A percentile compares a stretch with the other conserved stretches of the same genome.
These are phyloP conservation scores for Brachionus rubens DNA, from an alignment of 1,140 invertebrate genomes.

Conservation along the genomic window DNA sequence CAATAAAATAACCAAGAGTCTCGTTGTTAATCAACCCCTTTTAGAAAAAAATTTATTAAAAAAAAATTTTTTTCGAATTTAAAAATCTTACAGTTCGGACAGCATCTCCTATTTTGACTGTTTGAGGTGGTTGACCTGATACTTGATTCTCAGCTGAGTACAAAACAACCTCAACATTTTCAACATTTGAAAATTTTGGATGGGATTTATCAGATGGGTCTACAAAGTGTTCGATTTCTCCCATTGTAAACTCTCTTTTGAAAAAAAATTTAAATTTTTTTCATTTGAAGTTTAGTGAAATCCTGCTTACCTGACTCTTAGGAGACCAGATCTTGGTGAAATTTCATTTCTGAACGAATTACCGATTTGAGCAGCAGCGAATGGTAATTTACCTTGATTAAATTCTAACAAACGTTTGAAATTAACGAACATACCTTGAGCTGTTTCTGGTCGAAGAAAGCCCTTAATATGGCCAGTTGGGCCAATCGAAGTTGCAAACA, in stretches of 20 bases:
- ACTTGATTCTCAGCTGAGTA: conserved; percentile 96
- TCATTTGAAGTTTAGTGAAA: neutral
- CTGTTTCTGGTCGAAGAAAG: conserved; percentile 92
- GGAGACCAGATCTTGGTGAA: conserved; percentile 89
- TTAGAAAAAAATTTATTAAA: neutral
- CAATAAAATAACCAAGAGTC: conserved; percentile 96
- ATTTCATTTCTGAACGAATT: conserved; percentile 99
- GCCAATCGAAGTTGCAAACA: conserved; percentile 96
- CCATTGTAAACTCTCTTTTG: conserved; percentile 92
- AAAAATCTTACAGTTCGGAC: conserved; percentile 58
- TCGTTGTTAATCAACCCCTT: conserved; percentile 81
- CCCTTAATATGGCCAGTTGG: conserved; percentile 89
- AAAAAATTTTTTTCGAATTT: neutral
- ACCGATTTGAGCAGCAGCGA: conserved; percentile 95
- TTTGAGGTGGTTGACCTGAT: conserved; percentile 62
- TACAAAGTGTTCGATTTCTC: conserved; percentile 99
- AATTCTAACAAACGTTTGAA: conserved; percentile 94
- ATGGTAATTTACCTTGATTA: conserved; percentile 91
- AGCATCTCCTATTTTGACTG: conserved; percentile 57
- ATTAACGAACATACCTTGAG: conserved; percentile 99
- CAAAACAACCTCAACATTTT: conserved; percentile 71
- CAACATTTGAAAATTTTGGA: conserved; percentile 77
- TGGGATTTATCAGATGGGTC: conserved; percentile 82
- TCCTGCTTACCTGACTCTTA: conserved; percentile 72
- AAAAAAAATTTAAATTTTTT: neutral